Evolutionary conservation across 1,140 invertebrate species (phyloP), one percentile per base, ranked within the genome.

Genomic region (Oryctes rhinoceros): DNA sequence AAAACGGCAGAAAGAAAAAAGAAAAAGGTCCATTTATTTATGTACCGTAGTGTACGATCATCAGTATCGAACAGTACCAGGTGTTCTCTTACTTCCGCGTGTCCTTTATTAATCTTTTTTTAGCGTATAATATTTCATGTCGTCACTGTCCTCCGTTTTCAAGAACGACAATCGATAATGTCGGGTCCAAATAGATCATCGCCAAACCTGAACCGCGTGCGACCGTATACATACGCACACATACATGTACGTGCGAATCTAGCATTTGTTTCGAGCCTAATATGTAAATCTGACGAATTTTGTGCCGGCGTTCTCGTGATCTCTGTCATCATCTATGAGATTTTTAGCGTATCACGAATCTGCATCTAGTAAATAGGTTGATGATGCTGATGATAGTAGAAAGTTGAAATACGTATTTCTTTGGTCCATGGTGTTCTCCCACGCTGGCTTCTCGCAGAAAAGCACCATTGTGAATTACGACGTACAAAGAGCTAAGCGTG

Each of bases 81-180:
- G 53, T 59, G 53, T 59, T 59, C 15, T 59, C 53, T 18, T 59
- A 59, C 53, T 59, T 59, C 53, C 53, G 53, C 53, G 53, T 59
- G 53, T 59, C 53, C 53, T 59, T 59, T 59, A 59, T 59, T 59
- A 15, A 59, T 59, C n/a, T 59, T 59, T 59, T 59, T 59, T 10
- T 53, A 15, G n/a, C 3, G 39, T 59, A 15, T 59, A 7, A 59
- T 59, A 59, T n/a, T 59, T 59, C 18, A n/a, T 59, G 53, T 59
- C 53, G n/a, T 18, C 53, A 15, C 15, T 59, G 53, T 59, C 53
- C 53, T 59, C 53, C 53, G 15, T 59, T 53, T 59, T 59, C 53
- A 59, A 59, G 53, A 18, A 59, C 53, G 53, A 2, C 18, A n/a
- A 59, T 59, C 53, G 18, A 59, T 59, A 59, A 59, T 59, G 18